Conservation (phyloP, 2,113 vertebrate species). For the Beaufortia kweichowensis region DNA sequence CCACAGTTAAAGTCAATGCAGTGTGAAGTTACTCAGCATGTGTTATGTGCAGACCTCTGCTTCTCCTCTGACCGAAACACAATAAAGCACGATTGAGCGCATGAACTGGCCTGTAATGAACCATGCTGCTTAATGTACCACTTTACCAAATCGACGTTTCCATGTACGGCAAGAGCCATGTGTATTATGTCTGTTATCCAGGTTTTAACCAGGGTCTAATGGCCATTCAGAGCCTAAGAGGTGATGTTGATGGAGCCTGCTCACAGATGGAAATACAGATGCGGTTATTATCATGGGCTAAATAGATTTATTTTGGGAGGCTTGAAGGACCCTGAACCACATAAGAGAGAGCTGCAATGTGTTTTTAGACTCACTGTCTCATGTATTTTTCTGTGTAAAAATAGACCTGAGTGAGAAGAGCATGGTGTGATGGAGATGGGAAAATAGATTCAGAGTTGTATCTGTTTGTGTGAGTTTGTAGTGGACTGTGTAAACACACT, state of each 20-base stretch:
- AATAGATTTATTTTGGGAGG: conserved; percentile 37
- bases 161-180: background rate
- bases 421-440: background rate
- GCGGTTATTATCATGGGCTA: conserved; percentile 21
- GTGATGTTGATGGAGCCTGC: background rate
- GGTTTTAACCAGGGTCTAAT: conserved; percentile 6
- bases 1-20: conserved; percentile 2
- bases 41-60: background rate
- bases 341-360: background rate
- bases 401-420: background rate
- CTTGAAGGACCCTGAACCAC: background rate
- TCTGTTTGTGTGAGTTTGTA: background rate
- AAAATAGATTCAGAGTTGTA: conserved; percentile 12
- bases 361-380: conserved; percentile 2
- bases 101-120: conserved; percentile 23
- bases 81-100: background rate
- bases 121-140: conserved; percentile 22
- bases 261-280: conserved; percentile 18
- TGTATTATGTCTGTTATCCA: conserved; percentile 9
- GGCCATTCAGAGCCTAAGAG: conserved; percentile 1
- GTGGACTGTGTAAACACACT: background rate
- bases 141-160: conserved; percentile 17
- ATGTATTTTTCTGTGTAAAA: background rate
- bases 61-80: conserved; percentile 18
- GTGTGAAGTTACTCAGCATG: too few species aligned